These are phyloP conservation scores for Drosophila prolongata DNA, from an alignment of 2,888 invertebrate species.

Conservation along the genomic window DNA sequence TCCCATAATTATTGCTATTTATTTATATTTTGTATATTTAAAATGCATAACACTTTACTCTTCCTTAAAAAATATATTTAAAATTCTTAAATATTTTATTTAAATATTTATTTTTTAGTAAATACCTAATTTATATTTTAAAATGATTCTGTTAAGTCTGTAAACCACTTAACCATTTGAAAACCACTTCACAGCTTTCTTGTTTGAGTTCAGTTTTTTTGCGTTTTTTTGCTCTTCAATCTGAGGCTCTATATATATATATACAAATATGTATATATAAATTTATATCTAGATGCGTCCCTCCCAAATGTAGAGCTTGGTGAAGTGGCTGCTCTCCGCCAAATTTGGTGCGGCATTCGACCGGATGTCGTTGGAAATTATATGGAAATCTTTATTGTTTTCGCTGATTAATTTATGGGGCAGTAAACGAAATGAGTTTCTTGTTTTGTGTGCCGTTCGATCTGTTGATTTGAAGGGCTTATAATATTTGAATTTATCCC, in stretches of 20 bases:
- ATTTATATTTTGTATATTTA: no score
- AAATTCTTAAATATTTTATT: no score
- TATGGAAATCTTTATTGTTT: slow-evolving; percentile 56
- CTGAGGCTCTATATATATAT: slow-evolving; percentile 20
- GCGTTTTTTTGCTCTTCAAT: slow-evolving; percentile 14
- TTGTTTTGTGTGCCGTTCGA: slow-evolving; percentile 2
- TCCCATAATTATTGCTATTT: no score
- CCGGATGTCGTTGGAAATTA: slow-evolving; percentile 59
- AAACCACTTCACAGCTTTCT: background rate
- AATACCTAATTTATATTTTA: no score
- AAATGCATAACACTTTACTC: no score
- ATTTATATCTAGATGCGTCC: slow-evolving; percentile 19
- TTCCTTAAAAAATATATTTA: no score
- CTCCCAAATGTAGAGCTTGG: slow-evolving; percentile 36
- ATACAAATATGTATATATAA: background rate
- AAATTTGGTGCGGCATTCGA: slow-evolving; percentile 52
- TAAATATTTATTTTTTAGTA: no score
- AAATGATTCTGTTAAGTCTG: no score
- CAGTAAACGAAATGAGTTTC: slow-evolving; percentile 50
- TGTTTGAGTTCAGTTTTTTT: slow-evolving; percentile 9
- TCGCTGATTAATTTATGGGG: slow-evolving; percentile 54
- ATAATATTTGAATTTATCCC: slow-evolving; percentile 14
- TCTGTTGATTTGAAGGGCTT: slow-evolving; percentile 3
- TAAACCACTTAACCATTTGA: no score
- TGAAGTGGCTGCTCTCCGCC: slow-evolving; percentile 47